A percentile compares a stretch with the other conserved stretches of the same genome.
These are phyloP conservation scores for Lasioglossum villosulum DNA, from an alignment of 2,888 invertebrate genomes.

Conservation along the genomic window DNA sequence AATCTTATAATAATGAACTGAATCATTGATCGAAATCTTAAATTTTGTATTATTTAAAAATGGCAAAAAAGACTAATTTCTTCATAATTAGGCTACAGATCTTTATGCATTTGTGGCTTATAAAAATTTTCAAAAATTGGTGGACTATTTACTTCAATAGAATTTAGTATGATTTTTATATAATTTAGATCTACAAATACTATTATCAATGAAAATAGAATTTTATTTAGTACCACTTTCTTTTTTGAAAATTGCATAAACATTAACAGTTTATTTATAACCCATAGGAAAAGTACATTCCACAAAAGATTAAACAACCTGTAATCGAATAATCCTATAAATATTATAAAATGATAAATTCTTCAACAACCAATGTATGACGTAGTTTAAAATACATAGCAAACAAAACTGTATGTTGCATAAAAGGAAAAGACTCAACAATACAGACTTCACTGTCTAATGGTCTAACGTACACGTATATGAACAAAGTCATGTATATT, in stretches of 20 bases:
- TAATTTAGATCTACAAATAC: too few relatives aligned
- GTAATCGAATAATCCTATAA: not conserved
- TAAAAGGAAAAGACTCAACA: slow-evolving; percentile 33
- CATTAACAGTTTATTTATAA: too few relatives aligned
- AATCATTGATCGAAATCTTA: not conserved
- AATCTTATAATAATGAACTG: not conserved
- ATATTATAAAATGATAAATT: not conserved
- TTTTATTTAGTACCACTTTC: too few relatives aligned
- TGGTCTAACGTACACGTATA: slow-evolving; percentile 1
- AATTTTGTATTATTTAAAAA: not conserved
- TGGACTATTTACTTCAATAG: too few relatives aligned
- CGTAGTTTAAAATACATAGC: not conserved
- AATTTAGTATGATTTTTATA: too few relatives aligned
- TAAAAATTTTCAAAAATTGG: too few relatives aligned
- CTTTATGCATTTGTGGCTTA: too few relatives aligned
- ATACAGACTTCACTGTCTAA: slow-evolving; percentile 39
- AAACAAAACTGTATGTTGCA: slow-evolving; percentile 25
- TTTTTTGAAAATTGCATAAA: too few relatives aligned
- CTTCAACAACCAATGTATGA: not conserved
- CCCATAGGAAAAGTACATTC: not conserved
- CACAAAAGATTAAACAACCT: slow-evolving; percentile 14
- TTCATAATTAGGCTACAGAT: not conserved
- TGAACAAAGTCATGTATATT: not conserved
- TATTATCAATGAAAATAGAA: too few relatives aligned
- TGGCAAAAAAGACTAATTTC: not conserved